phyloP scores from a whole-genome alignment of 1,140 invertebrate species.

The Euborellia annulipes region DNA sequence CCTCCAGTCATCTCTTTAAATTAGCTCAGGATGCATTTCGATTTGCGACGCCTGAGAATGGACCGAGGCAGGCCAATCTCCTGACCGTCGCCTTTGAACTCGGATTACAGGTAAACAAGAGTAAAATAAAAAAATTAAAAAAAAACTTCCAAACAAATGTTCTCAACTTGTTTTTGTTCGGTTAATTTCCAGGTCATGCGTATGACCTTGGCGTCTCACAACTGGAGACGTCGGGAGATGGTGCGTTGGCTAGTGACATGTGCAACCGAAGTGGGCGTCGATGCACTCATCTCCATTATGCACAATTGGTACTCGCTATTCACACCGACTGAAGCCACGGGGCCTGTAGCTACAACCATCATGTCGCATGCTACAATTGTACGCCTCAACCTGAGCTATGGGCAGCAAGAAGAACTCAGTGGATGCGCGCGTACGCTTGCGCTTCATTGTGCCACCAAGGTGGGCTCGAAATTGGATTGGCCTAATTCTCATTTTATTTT shows the following conservation, averaged over 20 bases:
- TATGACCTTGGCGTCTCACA: slow-evolving; percentile 63
- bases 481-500: background rate
- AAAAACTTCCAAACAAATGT: too few relatives aligned
- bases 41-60: slow-evolving; percentile 58
- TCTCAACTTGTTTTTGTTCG: too few relatives aligned
- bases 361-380: slow-evolving; percentile 67
- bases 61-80: slow-evolving; percentile 49
- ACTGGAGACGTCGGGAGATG: slow-evolving; percentile 69
- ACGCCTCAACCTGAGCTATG: slow-evolving; percentile 50
- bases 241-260: slow-evolving; percentile 75
- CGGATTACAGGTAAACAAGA: slow-evolving; percentile 46
- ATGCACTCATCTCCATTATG: slow-evolving; percentile 67
- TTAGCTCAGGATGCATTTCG: slow-evolving; percentile 70
- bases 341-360: slow-evolving; percentile 62
- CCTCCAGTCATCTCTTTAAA: slow-evolving; percentile 66
- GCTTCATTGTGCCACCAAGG: slow-evolving; percentile 67
- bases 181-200: slow-evolving; percentile 45
- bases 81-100: slow-evolving; percentile 65
- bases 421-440: slow-evolving; percentile 59
- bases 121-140: too few relatives aligned
- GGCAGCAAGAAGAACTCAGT: slow-evolving; percentile 67
- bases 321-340: slow-evolving; percentile 70
- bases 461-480: slow-evolving; percentile 23
- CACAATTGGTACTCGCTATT: slow-evolving; percentile 73
- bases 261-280: slow-evolving; percentile 64